Base-by-base conservation (phyloP, 35 echinoderm and acorn worm genomes). In the Holothuria glaberrima region DNA sequence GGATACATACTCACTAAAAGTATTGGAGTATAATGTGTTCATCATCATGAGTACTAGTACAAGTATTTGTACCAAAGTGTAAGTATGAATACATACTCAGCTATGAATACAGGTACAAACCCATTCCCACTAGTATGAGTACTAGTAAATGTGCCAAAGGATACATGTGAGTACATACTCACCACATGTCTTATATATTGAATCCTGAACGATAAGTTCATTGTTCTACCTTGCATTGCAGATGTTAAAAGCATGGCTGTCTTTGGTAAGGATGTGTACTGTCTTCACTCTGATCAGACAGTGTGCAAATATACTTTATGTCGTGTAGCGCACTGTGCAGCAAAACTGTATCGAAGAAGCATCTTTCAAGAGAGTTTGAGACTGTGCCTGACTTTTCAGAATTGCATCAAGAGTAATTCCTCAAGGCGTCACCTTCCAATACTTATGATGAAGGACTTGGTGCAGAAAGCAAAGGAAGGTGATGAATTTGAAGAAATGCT, bases 221-320 rank as follows among this genome's bases (percentile, higher is more conserved):
- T 54, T 46, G 10, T 46, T 54, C 50, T 14, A 54, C 5, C 50
- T 77, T 48, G 44, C 2, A 24, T 78, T 78, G 74, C 74, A 78
- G 74, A 78, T 48, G 21, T 78, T 28, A 48, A 9, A 52, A 48
- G 74, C 38, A 48, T 78, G 74, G 17, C 74, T 48, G 2, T 78
- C 10, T 52, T 78, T 48, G 33, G 21, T 4, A 78, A 48, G 74
- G 74, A 78, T 16, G 38, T 78, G n/a, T 78, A 78, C 74, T 78
- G 74, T 25, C 74, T 78, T 27, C 38, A 78, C 29, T 10, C 36
- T 12, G 44, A 78, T 78, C 74, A 78, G 50, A 41, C 25, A 50
- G 26, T 78, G 4, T 6, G 38, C 44, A 78, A 78, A 27, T 78
- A 78, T 56, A 48, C 29, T 21, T 21, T 78, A 4, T 45, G 14